These are phyloP conservation scores for Ptilonorhynchus violaceus DNA, from an alignment of 2,113 vertebrate species.

Conservation along the genomic window DNA sequence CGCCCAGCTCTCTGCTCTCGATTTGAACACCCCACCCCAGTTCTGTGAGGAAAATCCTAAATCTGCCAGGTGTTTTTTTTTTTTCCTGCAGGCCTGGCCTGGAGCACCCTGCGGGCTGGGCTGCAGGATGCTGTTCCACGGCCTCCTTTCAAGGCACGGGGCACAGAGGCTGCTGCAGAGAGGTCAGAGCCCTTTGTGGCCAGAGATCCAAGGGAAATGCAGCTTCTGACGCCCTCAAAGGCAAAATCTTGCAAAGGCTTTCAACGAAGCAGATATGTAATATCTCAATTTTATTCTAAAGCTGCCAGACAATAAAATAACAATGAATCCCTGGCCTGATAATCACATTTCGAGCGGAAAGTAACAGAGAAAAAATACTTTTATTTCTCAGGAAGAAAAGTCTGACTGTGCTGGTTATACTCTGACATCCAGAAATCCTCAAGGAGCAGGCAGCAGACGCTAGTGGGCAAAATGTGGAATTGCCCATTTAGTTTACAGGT, in stretches of 20 bases:
- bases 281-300: conserved; percentile 39
- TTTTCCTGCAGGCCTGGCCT: background rate
- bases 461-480: background rate
- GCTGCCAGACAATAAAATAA: background rate
- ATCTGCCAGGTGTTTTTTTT: background rate
- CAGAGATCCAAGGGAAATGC: background rate
- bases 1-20: background rate
- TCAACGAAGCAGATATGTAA: background rate
- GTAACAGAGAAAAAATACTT: background rate
- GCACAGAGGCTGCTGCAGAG: background rate
- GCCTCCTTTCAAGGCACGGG: background rate
- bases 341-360: background rate
- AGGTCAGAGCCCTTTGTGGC: background rate
- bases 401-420: background rate
- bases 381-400: background rate
- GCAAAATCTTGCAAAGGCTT: background rate
- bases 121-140: background rate
- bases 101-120: background rate
- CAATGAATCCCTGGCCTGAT: background rate
- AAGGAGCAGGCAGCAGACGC: background rate
- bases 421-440: background rate
- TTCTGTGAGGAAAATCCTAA: background rate
- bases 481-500: background rate
- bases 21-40: background rate
- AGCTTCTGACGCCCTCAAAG: background rate